These are phyloP conservation scores for Acropora tenuis DNA, from an alignment of 64 coral and sea anemone species.

Conservation along the genomic window DNA sequence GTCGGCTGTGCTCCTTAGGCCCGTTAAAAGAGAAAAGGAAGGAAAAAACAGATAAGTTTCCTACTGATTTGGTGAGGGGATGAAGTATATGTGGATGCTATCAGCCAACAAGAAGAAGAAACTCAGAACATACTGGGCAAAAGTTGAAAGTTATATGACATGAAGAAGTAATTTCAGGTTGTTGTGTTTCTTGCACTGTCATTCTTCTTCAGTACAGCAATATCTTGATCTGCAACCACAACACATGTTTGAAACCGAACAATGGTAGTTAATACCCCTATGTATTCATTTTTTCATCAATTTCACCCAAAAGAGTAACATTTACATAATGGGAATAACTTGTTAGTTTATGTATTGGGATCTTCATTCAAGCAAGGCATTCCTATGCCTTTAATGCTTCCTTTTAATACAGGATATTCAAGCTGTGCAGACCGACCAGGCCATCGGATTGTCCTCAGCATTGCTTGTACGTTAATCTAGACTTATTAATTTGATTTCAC, in stretches of 20 bases:
- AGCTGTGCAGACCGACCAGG: conserved; percentile 16
- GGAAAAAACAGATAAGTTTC: conserved; percentile 12
- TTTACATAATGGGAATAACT: no score
- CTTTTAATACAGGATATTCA: conserved; percentile 27
- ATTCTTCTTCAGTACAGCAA: no score
- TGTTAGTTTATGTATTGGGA: no score
- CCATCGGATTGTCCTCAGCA: conserved; percentile 47
- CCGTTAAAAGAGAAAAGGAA: conserved; percentile 63
- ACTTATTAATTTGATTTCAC: no score
- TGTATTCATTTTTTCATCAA: no score
- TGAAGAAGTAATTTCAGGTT: conserved; percentile 70
- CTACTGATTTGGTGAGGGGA: conserved; percentile 66
- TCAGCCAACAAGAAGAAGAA: conserved; percentile 33
- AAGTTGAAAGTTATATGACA: conserved; percentile 69
- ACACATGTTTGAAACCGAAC: no score
- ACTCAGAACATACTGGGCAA: conserved; percentile 63
- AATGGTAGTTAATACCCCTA: no score
- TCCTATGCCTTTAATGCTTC: not conserved
- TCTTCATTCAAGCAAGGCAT: no score
- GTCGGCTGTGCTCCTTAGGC: conserved; percentile 65
- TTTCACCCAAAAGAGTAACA: no score
- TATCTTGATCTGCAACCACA: no score
- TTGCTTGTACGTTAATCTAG: conserved; percentile 28
- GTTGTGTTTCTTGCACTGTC: no score
- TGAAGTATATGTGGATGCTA: conserved; percentile 50